Conservation (phyloP, 2,113 vertebrate species). For the Burhinus bistriatus region DNA sequence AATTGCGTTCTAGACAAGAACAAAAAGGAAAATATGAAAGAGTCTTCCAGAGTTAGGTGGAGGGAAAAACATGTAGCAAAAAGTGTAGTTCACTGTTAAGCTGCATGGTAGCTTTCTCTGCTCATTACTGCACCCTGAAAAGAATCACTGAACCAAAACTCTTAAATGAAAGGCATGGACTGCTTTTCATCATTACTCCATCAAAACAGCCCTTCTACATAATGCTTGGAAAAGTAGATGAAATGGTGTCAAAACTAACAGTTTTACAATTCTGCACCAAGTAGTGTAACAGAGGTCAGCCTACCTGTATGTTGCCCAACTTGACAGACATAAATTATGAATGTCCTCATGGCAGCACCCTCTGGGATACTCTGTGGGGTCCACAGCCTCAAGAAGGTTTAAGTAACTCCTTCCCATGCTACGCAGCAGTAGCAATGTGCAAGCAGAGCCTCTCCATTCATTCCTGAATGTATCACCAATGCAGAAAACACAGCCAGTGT, state of each 20-base stretch:
- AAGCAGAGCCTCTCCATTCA: not conserved
- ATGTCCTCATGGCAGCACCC: not conserved
- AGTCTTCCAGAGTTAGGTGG: not conserved
- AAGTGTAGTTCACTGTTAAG: not conserved
- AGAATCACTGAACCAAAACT: not conserved
- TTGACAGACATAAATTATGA: rapidly evolving
- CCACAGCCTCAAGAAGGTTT: rapidly evolving
- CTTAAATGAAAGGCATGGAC: not conserved
- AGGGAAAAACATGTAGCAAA: not conserved
- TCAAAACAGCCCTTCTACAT: not conserved
- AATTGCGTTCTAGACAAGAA: not conserved
- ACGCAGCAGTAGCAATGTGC: not conserved
- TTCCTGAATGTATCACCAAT: rapidly evolving
- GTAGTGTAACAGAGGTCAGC: not conserved
- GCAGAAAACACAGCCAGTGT: not conserved
- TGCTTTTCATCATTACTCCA: not conserved
- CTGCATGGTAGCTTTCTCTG: not conserved
- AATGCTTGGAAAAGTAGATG: not conserved
- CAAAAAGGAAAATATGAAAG: not conserved
- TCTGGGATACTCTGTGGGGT: not conserved
- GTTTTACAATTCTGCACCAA: not conserved
- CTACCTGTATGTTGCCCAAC: not conserved
- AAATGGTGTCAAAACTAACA: not conserved
- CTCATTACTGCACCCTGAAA: not conserved
- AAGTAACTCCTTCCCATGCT: not conserved